Percentiles rank a stretch among this genome's conserved stretches.
Conservation (phyloP, 2,888 invertebrate genomes). For the Himalopsyche anomala region DNA sequence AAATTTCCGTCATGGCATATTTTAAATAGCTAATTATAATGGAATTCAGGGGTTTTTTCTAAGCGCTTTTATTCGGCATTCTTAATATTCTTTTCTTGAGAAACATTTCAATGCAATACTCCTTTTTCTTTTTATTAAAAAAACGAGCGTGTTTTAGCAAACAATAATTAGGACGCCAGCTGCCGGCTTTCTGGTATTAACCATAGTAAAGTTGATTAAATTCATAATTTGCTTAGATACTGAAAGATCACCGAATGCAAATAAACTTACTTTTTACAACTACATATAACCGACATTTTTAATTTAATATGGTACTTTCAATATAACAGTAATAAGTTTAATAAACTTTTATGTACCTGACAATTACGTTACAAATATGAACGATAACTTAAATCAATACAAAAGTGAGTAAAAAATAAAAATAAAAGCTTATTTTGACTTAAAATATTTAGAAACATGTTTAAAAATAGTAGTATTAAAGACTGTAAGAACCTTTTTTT, state of each 20-base stretch:
- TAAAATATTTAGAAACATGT: too few relatives aligned
- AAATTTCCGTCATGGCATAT: background rate
- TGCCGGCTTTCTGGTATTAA: conserved; percentile 17
- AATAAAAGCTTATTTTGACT: too few relatives aligned
- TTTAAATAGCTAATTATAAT: background rate
- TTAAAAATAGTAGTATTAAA: too few relatives aligned
- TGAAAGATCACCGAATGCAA: background rate
- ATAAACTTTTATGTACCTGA: too few relatives aligned
- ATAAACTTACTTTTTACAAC: background rate
- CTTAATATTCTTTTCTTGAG: conserved; percentile 1
- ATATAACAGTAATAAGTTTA: too few relatives aligned
- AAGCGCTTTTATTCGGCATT: background rate
- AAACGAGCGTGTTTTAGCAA: conserved; percentile 22
- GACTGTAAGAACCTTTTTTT: too few relatives aligned
- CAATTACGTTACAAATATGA: too few relatives aligned
- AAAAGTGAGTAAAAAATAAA: too few relatives aligned
- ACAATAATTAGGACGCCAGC: background rate
- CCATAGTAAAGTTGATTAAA: conserved; percentile 19
- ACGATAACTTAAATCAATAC: too few relatives aligned
- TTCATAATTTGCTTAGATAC: conserved; percentile 18
- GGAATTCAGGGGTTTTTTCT: background rate
- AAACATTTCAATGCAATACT: conserved; percentile 18
- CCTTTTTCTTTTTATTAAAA: background rate
- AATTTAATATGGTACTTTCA: too few relatives aligned
- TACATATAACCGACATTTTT: too few relatives aligned